Conservation (phyloP, 2,113 vertebrate species). For the Gymnorhina tibicen region DNA sequence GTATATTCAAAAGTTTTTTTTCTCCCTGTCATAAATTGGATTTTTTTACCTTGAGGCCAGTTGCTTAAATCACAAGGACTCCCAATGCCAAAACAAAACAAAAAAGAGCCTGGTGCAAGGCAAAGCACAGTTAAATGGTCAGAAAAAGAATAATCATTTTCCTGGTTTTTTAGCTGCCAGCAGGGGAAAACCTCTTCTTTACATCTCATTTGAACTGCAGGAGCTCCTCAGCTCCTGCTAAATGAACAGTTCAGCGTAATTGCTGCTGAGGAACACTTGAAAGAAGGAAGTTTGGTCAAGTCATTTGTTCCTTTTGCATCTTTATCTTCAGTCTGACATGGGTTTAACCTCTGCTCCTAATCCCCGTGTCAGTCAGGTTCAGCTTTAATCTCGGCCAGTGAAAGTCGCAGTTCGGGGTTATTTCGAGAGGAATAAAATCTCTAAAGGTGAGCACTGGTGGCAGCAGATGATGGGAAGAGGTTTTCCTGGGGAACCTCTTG, state of each 20-base stretch:
- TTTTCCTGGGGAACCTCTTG: not conserved
- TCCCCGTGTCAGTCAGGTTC: not conserved
- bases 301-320: slow-evolving; percentile 46
- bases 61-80: not conserved
- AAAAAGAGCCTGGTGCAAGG: not conserved
- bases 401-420: not conserved
- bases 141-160: not conserved
- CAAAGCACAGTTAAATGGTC: not conserved
- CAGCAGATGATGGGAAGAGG: not conserved
- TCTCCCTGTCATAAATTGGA: not conserved
- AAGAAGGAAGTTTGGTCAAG: slow-evolving; percentile 31
- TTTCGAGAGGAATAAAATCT: not conserved
- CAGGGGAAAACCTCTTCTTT: slow-evolving; percentile 30
- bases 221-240: not conserved
- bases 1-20: not conserved
- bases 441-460: not conserved
- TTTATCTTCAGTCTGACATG: slow-evolving; percentile 46
- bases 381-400: not conserved
- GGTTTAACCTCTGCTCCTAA: slow-evolving; percentile 48
- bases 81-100: not conserved
- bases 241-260: slow-evolving; percentile 9
- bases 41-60: not conserved
- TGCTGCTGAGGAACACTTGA: not conserved
- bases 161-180: not conserved
- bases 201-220: not conserved